A percentile compares a stretch with the other conserved stretches of the same genome.
Conservation (phyloP, 92 coral and sea anemone genomes). For the Diadumene lineata region DNA sequence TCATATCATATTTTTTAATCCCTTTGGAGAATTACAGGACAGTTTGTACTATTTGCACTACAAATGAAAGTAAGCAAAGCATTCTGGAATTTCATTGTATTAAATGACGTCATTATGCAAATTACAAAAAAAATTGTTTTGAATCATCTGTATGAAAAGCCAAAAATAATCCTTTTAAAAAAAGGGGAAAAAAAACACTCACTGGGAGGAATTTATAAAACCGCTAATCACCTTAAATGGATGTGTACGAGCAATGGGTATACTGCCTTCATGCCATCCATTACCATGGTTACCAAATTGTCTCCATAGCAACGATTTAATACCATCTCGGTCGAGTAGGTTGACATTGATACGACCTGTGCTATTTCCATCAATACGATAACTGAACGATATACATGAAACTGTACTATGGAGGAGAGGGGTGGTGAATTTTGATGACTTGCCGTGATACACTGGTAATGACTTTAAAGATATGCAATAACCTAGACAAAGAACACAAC, state of each 20-base stretch:
- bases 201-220: neutral
- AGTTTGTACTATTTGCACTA: too few relatives aligned
- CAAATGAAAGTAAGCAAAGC: too few relatives aligned
- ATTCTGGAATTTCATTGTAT: too few relatives aligned
- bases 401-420: constrained; percentile 24
- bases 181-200: neutral
- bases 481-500: constrained; percentile 20
- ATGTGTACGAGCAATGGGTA: constrained; percentile 30
- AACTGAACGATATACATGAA: constrained; percentile 43
- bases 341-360: constrained; percentile 52
- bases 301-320: constrained; percentile 45
- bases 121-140: too few relatives aligned
- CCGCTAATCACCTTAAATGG: constrained; percentile 10
- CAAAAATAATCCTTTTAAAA: neutral
- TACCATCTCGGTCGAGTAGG: constrained; percentile 20
- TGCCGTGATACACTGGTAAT: constrained; percentile 23
- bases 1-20: too few relatives aligned
- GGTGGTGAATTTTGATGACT: constrained; percentile 8
- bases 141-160: too few relatives aligned
- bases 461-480: constrained; percentile 33
- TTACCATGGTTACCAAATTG: constrained; percentile 39
- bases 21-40: too few relatives aligned
- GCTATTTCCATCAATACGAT: constrained; percentile 31
- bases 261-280: constrained; percentile 35
- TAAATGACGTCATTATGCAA: too few relatives aligned